Evolutionary conservation across 1,140 invertebrate species (phyloP).

Genomic region (Hyphantria cunea): DNA sequence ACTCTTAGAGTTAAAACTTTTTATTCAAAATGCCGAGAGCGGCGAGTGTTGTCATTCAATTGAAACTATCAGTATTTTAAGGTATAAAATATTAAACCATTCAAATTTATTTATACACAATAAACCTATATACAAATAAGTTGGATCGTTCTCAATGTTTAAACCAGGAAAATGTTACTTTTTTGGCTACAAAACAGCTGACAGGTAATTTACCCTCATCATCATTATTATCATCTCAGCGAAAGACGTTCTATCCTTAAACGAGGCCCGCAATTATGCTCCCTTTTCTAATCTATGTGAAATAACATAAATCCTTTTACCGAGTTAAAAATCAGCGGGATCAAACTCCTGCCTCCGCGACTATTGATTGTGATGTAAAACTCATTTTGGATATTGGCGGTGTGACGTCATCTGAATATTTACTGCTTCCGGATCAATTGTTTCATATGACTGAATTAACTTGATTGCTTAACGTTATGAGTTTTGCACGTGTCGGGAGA

Average conservation of each 20-base stretch:
- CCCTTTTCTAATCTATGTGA: background rate
- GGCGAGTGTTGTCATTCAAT: no score
- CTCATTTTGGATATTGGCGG: background rate
- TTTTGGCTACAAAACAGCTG: background rate
- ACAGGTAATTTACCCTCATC: no score
- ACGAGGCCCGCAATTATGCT: no score
- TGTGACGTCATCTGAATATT: background rate
- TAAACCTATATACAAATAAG: no score
- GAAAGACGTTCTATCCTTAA: no score
- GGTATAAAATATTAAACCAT: no score
- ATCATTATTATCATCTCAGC: no score
- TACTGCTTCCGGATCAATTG: background rate
- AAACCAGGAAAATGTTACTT: background rate
- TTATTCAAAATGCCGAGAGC: no score
- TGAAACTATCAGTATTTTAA: no score
- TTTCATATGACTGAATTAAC: background rate
- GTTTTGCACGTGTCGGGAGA: background rate
- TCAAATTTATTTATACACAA: no score
- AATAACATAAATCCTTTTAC: background rate
- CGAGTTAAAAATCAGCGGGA: background rate
- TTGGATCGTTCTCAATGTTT: no score
- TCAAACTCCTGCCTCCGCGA: background rate
- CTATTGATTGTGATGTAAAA: background rate
- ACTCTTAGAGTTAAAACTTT: no score
- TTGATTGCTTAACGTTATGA: background rate